phyloP scores from a whole-genome alignment of 2,113 vertebrate species.

The Ochotona princeps region DNA sequence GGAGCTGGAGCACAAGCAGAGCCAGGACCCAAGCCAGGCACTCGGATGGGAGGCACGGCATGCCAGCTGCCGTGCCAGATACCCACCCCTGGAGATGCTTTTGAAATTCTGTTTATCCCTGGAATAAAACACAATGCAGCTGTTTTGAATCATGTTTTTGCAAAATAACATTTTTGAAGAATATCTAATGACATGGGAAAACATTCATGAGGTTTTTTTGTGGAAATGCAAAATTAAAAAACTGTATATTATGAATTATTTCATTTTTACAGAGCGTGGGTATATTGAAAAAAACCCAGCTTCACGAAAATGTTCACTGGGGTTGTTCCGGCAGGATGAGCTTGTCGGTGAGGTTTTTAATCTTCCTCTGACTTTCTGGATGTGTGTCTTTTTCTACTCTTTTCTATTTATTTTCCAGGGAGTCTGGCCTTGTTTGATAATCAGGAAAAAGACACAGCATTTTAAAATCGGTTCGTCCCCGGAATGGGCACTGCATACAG shows the following conservation, averaged over 20 bases:
- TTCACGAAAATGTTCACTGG: neutral
- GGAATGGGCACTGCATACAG: neutral
- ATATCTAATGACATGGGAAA: constrained; percentile 69
- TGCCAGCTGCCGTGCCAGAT: too few species aligned
- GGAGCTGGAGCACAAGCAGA: too few species aligned
- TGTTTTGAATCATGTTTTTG: constrained; percentile 64
- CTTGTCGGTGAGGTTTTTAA: neutral
- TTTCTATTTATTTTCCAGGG: neutral
- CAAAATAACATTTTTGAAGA: constrained; percentile 64
- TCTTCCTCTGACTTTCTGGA: neutral
- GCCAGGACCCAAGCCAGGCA: too few species aligned
- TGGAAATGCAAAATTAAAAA: constrained; percentile 51
- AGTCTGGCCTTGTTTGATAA: neutral
- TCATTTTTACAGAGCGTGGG: constrained; percentile 5
- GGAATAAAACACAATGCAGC: constrained; percentile 44
- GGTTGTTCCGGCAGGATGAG: neutral
- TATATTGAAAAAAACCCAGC: constrained; percentile 18
- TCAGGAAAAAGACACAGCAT: neutral
- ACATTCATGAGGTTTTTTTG: constrained; percentile 45
- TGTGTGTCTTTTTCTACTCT: neutral
- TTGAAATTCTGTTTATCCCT: neutral
- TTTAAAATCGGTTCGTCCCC: neutral
- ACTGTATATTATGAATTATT: neutral
- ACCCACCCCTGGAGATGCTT: neutral
- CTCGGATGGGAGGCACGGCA: too few species aligned